Conservation (phyloP, 1,140 invertebrate species). For the Drosophila sturtevanti region DNA sequence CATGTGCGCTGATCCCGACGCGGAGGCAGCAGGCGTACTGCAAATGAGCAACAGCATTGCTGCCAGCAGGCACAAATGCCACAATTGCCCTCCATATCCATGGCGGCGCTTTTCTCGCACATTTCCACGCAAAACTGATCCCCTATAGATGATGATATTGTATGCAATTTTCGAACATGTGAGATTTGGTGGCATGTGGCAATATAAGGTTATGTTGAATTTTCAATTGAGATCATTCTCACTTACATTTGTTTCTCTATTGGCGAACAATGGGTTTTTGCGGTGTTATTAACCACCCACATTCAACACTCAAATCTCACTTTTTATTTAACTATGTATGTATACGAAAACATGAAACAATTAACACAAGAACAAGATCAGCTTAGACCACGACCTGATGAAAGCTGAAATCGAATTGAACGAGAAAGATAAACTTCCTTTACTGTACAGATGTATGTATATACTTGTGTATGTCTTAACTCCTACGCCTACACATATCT, state of each 20-base stretch:
- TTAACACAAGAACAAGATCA: background rate
- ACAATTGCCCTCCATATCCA: slow-evolving; percentile 10
- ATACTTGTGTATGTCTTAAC: too few species aligned
- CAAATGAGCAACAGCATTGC: slow-evolving; percentile 52
- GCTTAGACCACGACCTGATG: slow-evolving; percentile 11
- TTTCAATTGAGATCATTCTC: background rate
- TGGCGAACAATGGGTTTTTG: slow-evolving; percentile 1
- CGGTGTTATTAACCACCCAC: slow-evolving; percentile 7
- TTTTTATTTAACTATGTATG: background rate
- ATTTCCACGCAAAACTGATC: background rate
- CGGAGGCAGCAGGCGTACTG: slow-evolving; percentile 58
- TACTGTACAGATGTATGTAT: too few species aligned
- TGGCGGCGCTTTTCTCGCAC: background rate
- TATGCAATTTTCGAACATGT: too few species aligned
- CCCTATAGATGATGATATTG: background rate
- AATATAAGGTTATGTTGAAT: slow-evolving; percentile 15
- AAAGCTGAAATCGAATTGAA: slow-evolving; percentile 42
- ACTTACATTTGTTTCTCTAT: background rate
- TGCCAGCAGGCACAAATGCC: slow-evolving; percentile 42
- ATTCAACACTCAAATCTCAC: slow-evolving; percentile 23
- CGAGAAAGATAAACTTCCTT: slow-evolving; percentile 5
- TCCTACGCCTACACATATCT: too few species aligned
- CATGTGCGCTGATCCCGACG: slow-evolving; percentile 66
- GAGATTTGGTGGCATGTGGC: background rate
- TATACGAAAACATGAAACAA: slow-evolving; percentile 13